phyloP scores from a whole-genome alignment of 2,888 invertebrate genomes.

The Heliconius cydno region DNA sequence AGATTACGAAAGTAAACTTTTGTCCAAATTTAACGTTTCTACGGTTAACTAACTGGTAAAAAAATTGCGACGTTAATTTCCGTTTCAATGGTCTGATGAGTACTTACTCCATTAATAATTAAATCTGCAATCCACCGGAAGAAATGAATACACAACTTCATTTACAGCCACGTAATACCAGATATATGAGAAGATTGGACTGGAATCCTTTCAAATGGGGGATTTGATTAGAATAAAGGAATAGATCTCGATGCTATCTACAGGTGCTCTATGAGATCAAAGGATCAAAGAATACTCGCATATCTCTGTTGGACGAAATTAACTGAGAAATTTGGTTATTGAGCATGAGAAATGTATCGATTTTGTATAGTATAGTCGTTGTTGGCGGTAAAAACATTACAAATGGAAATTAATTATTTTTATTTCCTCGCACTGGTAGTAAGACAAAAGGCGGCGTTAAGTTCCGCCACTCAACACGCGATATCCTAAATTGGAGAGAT shows the following conservation, averaged over 20 bases:
- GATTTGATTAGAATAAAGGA: constrained; percentile 31
- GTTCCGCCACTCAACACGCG: background rate
- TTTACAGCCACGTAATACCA: constrained; percentile 22
- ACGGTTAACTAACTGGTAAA: too few species aligned
- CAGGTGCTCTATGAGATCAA: constrained; percentile 23
- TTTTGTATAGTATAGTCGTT: background rate
- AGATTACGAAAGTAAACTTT: too few species aligned
- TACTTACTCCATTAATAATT: background rate
- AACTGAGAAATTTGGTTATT: background rate
- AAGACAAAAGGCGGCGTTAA: background rate
- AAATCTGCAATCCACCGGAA: background rate
- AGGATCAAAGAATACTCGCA: constrained; percentile 11
- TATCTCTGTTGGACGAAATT: constrained; percentile 1
- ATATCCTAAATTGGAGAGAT: background rate
- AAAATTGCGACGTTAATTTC: background rate
- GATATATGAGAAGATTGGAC: constrained; percentile 22
- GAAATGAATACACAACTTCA: background rate
- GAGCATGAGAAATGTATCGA: background rate
- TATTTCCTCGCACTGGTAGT: too few species aligned
- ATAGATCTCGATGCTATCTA: constrained; percentile 24
- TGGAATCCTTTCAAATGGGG: constrained; percentile 30
- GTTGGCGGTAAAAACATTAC: background rate
- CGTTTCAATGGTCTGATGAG: background rate
- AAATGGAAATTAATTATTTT: too few species aligned
- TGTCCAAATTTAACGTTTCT: too few species aligned